Base-by-base conservation (phyloP, 2,113 vertebrate genomes). In the Entelurus aequoreus region DNA sequence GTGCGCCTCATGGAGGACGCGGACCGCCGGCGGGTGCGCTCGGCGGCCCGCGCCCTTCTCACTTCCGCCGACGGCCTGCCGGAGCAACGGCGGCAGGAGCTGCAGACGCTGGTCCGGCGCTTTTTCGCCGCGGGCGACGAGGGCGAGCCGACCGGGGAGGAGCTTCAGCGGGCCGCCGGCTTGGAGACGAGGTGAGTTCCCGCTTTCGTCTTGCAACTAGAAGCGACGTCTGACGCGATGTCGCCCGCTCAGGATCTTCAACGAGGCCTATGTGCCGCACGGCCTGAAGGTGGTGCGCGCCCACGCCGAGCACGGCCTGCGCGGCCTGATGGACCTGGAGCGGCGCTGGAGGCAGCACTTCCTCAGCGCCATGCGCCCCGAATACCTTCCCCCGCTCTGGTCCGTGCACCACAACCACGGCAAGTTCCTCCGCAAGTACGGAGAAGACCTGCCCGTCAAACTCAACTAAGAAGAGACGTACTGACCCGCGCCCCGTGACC, bases 271-370 rank as follows among this genome's bases (percentile, higher is more conserved):
- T 38, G 35, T 94, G 48, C 94, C 96, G 2, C 96, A 99, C 0
- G 96, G 95, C 37, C 92, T 95, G 85, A 98, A 97, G 90, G 94
- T 99, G 83, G 96, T 98, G 48, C 93, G 83, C 38, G 85, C 82
- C 4, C 90, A 91, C 14, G 89, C 91, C 1, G 72, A 83, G 66
- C 85, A 66, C 1, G 95, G 96, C 52, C 90, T 98, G 59, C 86
- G 68, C 12, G 92, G 94, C 53, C 92, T 99, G 37, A 95, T 98
- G 91, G 88, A 91, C 51, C 83, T 99, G 90, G 97, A 99, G 86
- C 88, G 91, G 28, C 93, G 92, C 63, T 99, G 97, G 97, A 87
- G 97, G 42, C 93, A 96, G 82, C 97, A 99, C 81, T 99, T 99
- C 82, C 89, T 99, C 83, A 88, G 88, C 83, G 87, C 82, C 82